Evolutionary conservation across 2,888 invertebrate genomes (phyloP).

Genomic region (Xanthia togata): DNA sequence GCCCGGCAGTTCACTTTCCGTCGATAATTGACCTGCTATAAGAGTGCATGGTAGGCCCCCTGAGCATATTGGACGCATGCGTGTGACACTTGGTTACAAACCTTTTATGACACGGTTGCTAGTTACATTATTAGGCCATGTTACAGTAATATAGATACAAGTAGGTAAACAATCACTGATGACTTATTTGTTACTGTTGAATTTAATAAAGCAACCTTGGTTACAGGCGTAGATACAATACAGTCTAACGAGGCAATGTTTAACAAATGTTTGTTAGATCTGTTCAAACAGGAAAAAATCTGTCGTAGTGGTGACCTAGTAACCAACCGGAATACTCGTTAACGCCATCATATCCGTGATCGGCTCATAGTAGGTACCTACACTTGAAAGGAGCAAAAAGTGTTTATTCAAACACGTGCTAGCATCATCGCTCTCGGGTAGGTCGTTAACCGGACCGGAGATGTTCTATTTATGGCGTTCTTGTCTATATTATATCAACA

Average conservation of each 20-base stretch:
- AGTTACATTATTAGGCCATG: not conserved
- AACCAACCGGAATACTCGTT: conserved; percentile 35
- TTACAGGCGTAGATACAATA: conserved; percentile 10
- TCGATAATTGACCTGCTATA: too few relatives aligned
- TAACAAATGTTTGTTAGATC: conserved; percentile 36
- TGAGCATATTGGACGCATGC: not conserved
- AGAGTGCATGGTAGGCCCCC: too few relatives aligned
- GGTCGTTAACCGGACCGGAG: conserved; percentile 54
- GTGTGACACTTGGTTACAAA: not conserved
- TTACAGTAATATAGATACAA: not conserved
- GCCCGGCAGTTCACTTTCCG: too few relatives aligned
- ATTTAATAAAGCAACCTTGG: conserved; percentile 1
- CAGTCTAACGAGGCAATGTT: conserved; percentile 22
- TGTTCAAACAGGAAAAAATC: conserved; percentile 43
- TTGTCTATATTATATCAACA: conserved; percentile 31
- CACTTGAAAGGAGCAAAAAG: conserved; percentile 36
- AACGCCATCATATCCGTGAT: conserved; percentile 41
- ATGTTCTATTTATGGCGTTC: conserved; percentile 24
- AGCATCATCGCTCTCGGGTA: conserved; percentile 13
- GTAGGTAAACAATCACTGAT: not conserved
- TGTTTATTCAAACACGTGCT: conserved; percentile 20
- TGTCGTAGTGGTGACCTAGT: conserved; percentile 35
- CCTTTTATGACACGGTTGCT: not conserved
- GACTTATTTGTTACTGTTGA: not conserved
- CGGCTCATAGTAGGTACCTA: conserved; percentile 21